Evolutionary conservation across 1,140 invertebrate genomes (phyloP).

Genomic region (Caenorhabditis latens): DNA sequence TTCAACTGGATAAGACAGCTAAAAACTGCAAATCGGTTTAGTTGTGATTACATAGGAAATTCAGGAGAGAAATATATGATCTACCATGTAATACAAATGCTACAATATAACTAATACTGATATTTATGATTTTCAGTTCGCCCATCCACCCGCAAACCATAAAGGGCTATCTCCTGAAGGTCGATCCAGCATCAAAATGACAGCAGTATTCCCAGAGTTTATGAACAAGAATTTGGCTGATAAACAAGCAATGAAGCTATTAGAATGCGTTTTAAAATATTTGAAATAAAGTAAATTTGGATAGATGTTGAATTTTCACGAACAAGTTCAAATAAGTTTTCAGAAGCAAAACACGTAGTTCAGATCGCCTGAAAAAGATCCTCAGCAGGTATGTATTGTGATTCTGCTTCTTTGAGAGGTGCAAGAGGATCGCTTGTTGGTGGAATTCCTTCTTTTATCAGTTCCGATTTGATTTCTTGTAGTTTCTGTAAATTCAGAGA

Average conservation of each 20-base stretch:
- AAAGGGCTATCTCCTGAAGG: neutral
- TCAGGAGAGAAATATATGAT: constrained; percentile 29
- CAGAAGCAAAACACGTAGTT: no score
- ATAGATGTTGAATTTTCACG: neutral
- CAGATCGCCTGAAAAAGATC: no score
- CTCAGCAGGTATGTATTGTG: no score
- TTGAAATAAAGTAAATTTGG: neutral
- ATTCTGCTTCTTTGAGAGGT: no score
- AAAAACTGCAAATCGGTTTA: constrained; percentile 18
- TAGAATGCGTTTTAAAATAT: constrained; percentile 6
- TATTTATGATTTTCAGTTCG: neutral
- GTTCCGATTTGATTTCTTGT: neutral
- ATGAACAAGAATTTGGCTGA: constrained; percentile 45
- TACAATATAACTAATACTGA: neutral
- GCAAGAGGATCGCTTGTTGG: no score
- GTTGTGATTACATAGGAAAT: neutral
- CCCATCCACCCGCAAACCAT: neutral
- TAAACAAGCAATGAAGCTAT: constrained; percentile 5
- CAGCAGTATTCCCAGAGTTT: constrained; percentile 14
- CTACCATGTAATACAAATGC: neutral
- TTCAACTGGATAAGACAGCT: constrained; percentile 15
- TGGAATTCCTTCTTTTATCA: no score
- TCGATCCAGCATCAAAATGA: constrained; percentile 32
- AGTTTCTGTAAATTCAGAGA: no score
- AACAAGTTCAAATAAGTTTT: no score